These are phyloP conservation scores for Pyxicephalus adspersus DNA, from an alignment of 2,113 vertebrate species.

Conservation along the genomic window DNA sequence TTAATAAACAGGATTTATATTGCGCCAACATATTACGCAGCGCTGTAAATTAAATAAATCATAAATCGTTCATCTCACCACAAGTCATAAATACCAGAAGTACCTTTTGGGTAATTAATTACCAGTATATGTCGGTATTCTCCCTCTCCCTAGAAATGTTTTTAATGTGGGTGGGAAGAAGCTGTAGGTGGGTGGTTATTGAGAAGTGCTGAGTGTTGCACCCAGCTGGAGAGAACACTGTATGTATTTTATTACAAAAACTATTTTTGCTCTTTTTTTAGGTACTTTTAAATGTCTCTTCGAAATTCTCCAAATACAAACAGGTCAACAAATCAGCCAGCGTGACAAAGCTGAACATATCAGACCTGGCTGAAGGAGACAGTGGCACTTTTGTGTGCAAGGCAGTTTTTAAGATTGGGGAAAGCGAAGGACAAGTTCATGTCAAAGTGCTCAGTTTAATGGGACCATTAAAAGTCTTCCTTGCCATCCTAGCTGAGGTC, in stretches of 20 bases:
- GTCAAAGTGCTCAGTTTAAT: conserved; percentile 77
- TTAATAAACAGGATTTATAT: too few relatives aligned
- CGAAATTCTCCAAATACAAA: conserved; percentile 61
- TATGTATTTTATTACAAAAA: not conserved
- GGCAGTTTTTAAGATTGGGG: conserved; percentile 72
- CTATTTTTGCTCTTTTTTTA: conserved; percentile 44
- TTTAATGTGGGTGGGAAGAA: too few relatives aligned
- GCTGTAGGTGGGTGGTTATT: too few relatives aligned
- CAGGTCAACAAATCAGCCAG: not conserved
- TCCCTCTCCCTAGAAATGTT: too few relatives aligned
- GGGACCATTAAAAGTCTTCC: conserved; percentile 87
- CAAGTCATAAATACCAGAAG: too few relatives aligned
- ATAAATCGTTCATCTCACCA: too few relatives aligned
- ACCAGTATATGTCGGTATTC: too few relatives aligned
- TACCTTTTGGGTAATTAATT: too few relatives aligned
- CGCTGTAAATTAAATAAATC: too few relatives aligned
- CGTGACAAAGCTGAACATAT: conserved; percentile 69
- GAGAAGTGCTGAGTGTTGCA: too few relatives aligned
- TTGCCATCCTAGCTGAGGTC: conserved; percentile 79
- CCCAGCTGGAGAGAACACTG: too few relatives aligned
- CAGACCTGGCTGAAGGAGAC: conserved; percentile 71
- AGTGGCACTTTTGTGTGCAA: conserved; percentile 77
- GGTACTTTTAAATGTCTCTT: conserved; percentile 61
- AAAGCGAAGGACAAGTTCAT: conserved; percentile 58
- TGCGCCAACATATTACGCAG: too few relatives aligned